Conservation (phyloP, 2,888 invertebrate species). For the Chalcis sispes region DNA sequence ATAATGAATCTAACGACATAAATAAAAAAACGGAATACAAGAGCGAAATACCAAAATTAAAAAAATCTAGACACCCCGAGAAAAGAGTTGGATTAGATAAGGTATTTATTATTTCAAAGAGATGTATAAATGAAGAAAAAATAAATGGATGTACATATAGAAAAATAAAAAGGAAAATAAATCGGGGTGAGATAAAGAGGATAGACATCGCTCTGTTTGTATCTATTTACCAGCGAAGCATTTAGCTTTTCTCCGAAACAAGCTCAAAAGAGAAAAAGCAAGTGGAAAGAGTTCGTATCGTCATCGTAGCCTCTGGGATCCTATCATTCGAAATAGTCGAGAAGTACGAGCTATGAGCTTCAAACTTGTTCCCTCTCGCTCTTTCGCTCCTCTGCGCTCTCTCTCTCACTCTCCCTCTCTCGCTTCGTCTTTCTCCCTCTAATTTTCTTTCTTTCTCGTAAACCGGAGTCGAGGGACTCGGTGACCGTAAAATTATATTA, state of each 20-base stretch:
- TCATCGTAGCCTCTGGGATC: background rate
- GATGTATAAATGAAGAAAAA: background rate
- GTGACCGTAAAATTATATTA: conserved; percentile 53
- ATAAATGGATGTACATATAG: background rate
- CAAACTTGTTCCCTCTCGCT: conserved; percentile 3
- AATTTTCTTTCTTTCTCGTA: conserved; percentile 29
- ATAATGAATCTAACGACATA: conserved; percentile 11
- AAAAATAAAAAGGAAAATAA: background rate
- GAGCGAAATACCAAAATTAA: background rate
- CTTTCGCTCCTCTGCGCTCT: too few relatives aligned
- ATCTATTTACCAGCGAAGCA: conserved; percentile 6
- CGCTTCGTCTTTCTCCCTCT: too few relatives aligned
- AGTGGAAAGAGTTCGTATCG: background rate
- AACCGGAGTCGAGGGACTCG: conserved; percentile 35
- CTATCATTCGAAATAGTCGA: conserved; percentile 10
- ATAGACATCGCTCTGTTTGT: conserved; percentile 2
- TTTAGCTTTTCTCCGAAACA: conserved; percentile 11
- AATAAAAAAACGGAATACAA: background rate
- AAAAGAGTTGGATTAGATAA: conserved; percentile 23
- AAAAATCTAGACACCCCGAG: background rate
- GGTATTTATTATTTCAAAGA: conserved; percentile 28
- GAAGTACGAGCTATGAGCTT: conserved; percentile 19
- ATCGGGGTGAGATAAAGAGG: conserved; percentile 21
- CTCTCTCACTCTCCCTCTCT: too few relatives aligned
- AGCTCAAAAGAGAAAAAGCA: conserved; percentile 2